Evolutionary conservation across 2,113 vertebrate genomes (phyloP), one percentile per base, ranked within the genome.

Genomic region (Pterophyllum scalare): DNA sequence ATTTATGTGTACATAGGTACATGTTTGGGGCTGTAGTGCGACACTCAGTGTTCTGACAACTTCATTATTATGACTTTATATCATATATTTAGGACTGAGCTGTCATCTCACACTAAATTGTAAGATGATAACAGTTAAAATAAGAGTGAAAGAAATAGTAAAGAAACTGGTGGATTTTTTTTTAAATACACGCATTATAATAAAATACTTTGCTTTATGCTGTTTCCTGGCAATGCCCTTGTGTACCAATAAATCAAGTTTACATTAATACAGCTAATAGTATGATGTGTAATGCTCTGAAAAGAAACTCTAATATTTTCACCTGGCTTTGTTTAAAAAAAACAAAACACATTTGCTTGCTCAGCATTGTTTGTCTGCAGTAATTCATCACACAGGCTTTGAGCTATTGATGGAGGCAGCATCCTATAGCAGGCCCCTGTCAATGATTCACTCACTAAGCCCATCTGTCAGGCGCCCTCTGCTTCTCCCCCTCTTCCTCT

Each of bases 281-380:
- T 80, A 74, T 20, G 19, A 60, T 31, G 33, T 88, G 5, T 78
- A 65, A 49, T 46, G 56, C 64, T 43, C 38, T 88, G 77, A 84
- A 80, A 75, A 70, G 59, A 70, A 62, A 80, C 81, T 67, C 67
- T 80, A 78, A 93, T 93, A 92, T 94, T 92, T 92, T 80, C 90
- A 93, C 94, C 94, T 94, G 92, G 88, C 93, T 94, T 95, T 95
- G 94, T 94, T 95, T 89, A 93, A 94, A 95, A 56, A 17, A 43
- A 64, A 38, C 9, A 9, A 46, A 38, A 92, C 93, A 92, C 91
- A 94, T 95, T 94, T 96, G 95, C 95, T 91, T 93, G 90, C 92
- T 95, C 95, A 95, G 95, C 95, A 92, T 94, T 95, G 94, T 95
- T 94, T 95, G 94, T 95, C 95, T 95, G 94, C 95, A 95, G 95